phyloP scores from a whole-genome alignment of 2,888 invertebrate species.

The Macaria notata region DNA sequence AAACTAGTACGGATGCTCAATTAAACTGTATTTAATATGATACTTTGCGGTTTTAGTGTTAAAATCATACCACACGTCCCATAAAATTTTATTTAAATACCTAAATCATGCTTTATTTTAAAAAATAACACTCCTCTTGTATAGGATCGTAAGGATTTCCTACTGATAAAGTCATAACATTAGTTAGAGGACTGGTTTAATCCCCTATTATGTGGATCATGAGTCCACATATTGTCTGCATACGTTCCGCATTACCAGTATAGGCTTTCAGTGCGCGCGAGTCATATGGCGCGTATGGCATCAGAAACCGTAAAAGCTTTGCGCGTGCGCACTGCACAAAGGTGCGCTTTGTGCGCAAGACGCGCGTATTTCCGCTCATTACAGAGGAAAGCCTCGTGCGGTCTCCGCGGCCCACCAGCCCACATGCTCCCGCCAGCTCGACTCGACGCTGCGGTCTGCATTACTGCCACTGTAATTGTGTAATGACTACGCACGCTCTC shows the following conservation, averaged over 20 bases:
- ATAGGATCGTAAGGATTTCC: too few species aligned
- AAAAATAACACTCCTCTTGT: too few species aligned
- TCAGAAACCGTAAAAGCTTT: constrained; percentile 76
- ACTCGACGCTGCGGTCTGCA: constrained; percentile 72
- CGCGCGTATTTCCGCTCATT: constrained; percentile 54
- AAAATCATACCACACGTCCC: too few species aligned
- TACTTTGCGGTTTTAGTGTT: too few species aligned
- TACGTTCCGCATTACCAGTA: background rate
- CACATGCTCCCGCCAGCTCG: constrained; percentile 63
- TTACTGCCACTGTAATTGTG: constrained; percentile 58
- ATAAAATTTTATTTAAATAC: too few species aligned
- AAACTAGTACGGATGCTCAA: too few species aligned
- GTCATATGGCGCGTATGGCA: constrained; percentile 71
- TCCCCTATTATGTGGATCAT: too few species aligned
- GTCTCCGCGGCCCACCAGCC: constrained; percentile 53
- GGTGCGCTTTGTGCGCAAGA: constrained; percentile 43
- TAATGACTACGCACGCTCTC: constrained; percentile 54
- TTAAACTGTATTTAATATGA: too few species aligned
- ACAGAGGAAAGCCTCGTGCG: constrained; percentile 51
- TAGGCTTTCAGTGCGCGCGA: constrained; percentile 28
- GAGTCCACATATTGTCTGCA: background rate
- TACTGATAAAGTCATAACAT: too few species aligned
- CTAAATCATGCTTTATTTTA: too few species aligned
- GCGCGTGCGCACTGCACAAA: constrained; percentile 42
- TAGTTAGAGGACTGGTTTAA: too few species aligned